phyloP scores from a whole-genome alignment of 2,113 vertebrate genomes.

The Heterochromis multidens region DNA sequence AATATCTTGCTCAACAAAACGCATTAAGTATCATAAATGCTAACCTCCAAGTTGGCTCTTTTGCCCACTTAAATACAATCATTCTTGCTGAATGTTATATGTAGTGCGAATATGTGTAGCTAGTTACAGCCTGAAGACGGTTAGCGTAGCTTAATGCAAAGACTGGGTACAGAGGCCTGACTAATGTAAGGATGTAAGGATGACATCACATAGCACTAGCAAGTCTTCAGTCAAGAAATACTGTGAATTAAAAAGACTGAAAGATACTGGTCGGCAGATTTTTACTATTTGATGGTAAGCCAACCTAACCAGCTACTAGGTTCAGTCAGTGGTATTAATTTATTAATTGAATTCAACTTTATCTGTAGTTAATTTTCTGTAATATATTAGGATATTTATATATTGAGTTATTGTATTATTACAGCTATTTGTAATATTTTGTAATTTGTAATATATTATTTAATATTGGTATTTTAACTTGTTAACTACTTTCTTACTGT shows the following conservation, averaged over 20 bases:
- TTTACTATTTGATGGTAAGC: rapidly evolving
- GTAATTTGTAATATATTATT: too few relatives aligned
- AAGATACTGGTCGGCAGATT: neutral
- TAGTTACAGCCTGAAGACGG: neutral
- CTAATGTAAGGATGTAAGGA: neutral
- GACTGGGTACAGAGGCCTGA: neutral
- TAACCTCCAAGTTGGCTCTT: neutral
- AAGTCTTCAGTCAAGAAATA: neutral
- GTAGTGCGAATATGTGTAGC: neutral
- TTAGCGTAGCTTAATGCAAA: neutral
- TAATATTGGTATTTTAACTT: too few relatives aligned
- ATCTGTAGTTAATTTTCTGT: too few relatives aligned
- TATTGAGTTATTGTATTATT: too few relatives aligned
- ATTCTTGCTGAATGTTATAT: neutral
- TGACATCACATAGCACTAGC: neutral
- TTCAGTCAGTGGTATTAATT: neutral
- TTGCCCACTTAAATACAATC: too few relatives aligned
- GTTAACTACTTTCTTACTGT: too few relatives aligned
- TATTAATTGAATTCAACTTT: too few relatives aligned
- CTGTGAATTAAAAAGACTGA: neutral
- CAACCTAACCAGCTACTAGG: neutral
- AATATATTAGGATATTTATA: too few relatives aligned
- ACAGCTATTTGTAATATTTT: too few relatives aligned
- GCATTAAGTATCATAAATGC: neutral
- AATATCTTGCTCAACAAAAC: neutral